These are phyloP conservation scores for Microtus agrestis DNA, from an alignment of 2,797 vertebrate species.

Conservation along the genomic window DNA sequence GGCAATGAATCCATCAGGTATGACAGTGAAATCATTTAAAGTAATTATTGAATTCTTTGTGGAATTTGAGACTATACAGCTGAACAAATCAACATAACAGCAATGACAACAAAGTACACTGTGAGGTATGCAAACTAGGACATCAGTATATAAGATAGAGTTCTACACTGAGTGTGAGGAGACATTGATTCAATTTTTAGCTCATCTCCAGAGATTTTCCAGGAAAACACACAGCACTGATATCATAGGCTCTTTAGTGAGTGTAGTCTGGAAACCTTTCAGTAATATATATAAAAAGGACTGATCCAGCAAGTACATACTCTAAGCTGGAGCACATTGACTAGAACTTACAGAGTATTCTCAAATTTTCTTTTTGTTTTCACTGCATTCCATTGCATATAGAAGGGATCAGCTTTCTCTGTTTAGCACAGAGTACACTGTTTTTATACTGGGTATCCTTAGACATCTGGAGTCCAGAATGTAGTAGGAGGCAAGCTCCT, in stretches of 20 bases:
- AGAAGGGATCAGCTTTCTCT: not conserved
- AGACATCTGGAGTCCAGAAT: not conserved
- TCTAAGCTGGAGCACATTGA: not conserved
- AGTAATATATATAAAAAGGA: not conserved
- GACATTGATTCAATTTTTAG: not conserved
- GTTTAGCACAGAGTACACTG: not conserved
- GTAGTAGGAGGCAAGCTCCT: too few species aligned
- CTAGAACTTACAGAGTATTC: not conserved
- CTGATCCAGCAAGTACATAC: not conserved
- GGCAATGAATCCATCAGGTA: not conserved
- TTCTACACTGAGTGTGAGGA: not conserved
- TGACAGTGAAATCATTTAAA: conserved; percentile 9
- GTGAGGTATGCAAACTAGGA: not conserved
- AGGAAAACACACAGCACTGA: not conserved
- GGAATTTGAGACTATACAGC: not conserved
- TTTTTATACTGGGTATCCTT: not conserved
- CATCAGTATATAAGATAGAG: not conserved
- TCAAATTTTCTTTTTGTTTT: not conserved
- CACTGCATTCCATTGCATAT: not conserved
- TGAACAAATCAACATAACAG: not conserved
- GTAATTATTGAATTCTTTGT: not conserved
- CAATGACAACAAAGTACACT: not conserved
- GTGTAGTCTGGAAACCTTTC: not conserved
- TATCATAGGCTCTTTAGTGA: not conserved
- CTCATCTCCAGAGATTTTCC: not conserved